Percentiles rank a stretch among this genome's conserved stretches.
phyloP scores from a whole-genome alignment of 2,888 invertebrate species.

The Mellilla xanthometata region DNA sequence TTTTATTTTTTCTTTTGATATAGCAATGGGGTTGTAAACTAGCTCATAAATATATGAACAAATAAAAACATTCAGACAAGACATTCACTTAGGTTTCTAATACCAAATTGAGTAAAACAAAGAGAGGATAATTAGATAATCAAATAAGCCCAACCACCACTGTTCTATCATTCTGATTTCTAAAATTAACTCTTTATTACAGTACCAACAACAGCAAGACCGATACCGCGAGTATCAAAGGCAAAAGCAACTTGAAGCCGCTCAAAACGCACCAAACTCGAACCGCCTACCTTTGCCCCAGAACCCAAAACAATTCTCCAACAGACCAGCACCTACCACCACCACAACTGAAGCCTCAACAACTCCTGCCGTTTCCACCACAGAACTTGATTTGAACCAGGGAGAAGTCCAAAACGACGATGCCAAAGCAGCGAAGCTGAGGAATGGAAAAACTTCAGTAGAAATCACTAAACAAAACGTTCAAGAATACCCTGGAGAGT shows the following conservation, averaged over 20 bases:
- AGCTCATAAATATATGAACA: too few relatives aligned
- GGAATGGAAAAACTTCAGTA: conserved; percentile 54
- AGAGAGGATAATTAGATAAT: too few relatives aligned
- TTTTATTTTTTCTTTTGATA: too few relatives aligned
- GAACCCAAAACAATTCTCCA: conserved; percentile 55
- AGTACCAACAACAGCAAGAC: conserved; percentile 68
- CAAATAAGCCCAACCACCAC: too few relatives aligned
- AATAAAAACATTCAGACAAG: too few relatives aligned
- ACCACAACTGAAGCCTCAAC: conserved; percentile 46
- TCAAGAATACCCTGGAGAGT: conserved; percentile 67
- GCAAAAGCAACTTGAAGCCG: conserved; percentile 57
- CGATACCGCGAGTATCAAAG: conserved; percentile 60
- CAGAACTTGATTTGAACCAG: conserved; percentile 55
- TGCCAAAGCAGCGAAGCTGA: conserved; percentile 35
- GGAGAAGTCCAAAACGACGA: conserved; percentile 45
- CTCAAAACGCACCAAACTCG: conserved; percentile 35
- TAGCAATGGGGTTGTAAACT: too few relatives aligned
- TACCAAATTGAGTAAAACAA: too few relatives aligned
- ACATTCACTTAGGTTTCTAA: too few relatives aligned
- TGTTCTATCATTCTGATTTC: too few relatives aligned
- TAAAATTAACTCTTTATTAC: conserved; percentile 7
- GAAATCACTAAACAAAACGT: conserved; percentile 69
- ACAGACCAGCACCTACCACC: conserved; percentile 35
- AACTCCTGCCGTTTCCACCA: conserved; percentile 49
- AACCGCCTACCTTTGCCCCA: conserved; percentile 48